Evolutionary conservation across 2,888 invertebrate species (phyloP).

Genomic region (Nymphalis c-album): DNA sequence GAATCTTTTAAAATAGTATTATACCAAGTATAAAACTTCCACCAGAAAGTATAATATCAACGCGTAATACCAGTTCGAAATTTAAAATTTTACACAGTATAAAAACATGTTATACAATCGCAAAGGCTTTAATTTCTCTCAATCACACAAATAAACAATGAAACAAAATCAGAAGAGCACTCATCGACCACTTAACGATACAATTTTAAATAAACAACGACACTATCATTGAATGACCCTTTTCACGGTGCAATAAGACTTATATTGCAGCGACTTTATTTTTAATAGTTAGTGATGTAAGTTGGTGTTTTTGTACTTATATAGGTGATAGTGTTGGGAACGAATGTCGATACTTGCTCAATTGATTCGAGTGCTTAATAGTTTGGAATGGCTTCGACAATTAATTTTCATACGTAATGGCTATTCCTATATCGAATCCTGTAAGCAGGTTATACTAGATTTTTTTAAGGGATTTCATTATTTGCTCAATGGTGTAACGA

Average conservation of each 20-base stretch:
- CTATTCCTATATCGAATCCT: background rate
- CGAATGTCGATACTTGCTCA: constrained; percentile 41
- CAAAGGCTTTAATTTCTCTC: constrained; percentile 50
- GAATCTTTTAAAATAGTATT: too few species aligned
- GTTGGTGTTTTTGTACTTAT: constrained; percentile 46
- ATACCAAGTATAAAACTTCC: too few species aligned
- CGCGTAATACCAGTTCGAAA: background rate
- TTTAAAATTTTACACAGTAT: background rate
- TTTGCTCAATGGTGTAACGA: too few species aligned
- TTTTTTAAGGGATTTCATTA: too few species aligned
- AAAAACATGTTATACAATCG: background rate
- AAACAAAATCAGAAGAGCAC: constrained; percentile 71
- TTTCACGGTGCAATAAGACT: constrained; percentile 40
- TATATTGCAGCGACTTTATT: constrained; percentile 30
- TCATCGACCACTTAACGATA: constrained; percentile 64
- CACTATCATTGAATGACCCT: constrained; percentile 27
- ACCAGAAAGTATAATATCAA: background rate
- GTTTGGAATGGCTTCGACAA: background rate
- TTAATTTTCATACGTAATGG: constrained; percentile 11
- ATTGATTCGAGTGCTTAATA: constrained; percentile 23
- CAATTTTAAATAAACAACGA: constrained; percentile 35
- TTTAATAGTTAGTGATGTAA: constrained; percentile 31
- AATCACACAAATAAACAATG: constrained; percentile 73
- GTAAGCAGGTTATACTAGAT: too few species aligned
- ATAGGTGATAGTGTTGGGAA: constrained; percentile 53